Percentiles rank a stretch among this genome's conserved stretches.
Evolutionary conservation across 1,140 invertebrate species (phyloP).

Genomic region (Papilio polytes): DNA sequence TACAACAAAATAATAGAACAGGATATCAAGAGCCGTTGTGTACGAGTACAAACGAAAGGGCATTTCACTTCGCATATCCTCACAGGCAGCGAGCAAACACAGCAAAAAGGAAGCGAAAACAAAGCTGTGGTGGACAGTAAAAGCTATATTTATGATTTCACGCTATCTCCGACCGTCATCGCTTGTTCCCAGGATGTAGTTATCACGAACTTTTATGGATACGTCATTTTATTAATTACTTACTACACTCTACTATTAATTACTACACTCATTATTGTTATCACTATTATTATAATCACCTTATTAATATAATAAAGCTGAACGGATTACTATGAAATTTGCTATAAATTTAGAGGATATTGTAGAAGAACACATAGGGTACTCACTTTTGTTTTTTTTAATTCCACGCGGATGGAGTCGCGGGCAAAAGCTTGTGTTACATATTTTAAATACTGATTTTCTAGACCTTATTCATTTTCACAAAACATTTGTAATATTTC

Average conservation of each 20-base stretch:
- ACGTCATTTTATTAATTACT: not conserved
- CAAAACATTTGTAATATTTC: not conserved
- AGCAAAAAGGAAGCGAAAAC: conserved; percentile 64
- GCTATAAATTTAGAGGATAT: too few species aligned
- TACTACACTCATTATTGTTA: too few species aligned
- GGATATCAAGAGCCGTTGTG: conserved; percentile 36
- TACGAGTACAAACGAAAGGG: conserved; percentile 42
- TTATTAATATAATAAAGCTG: too few species aligned
- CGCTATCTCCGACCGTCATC: conserved; percentile 70
- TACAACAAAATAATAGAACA: conserved; percentile 23
- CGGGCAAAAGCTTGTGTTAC: too few species aligned
- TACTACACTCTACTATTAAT: too few species aligned
- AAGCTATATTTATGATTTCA: conserved; percentile 78
- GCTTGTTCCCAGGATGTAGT: conserved; percentile 49
- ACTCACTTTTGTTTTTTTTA: too few species aligned
- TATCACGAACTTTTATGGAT: conserved; percentile 43
- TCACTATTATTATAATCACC: too few species aligned
- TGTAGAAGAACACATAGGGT: too few species aligned
- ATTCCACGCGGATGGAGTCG: too few species aligned
- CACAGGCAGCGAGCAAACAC: conserved; percentile 51
- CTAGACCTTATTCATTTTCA: not conserved
- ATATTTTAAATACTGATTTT: not conserved
- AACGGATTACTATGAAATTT: too few species aligned
- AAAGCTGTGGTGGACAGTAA: conserved; percentile 65
- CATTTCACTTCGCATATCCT: conserved; percentile 49